Conservation (phyloP, 2,888 invertebrate genomes). For the Apamea monoglypha region DNA sequence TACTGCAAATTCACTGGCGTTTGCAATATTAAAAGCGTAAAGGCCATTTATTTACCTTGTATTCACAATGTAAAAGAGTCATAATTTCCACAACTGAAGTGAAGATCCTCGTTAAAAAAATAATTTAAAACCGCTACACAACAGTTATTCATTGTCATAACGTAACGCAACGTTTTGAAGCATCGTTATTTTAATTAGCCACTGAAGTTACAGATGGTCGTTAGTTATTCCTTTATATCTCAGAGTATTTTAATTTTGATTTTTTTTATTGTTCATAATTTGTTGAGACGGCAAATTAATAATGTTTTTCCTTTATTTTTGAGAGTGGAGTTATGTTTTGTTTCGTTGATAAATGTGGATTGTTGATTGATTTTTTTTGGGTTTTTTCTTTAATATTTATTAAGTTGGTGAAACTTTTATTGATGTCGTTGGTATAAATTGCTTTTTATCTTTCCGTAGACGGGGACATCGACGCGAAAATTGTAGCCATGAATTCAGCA, state of each 20-base stretch:
- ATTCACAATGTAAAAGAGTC: not conserved
- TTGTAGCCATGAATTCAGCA: too few relatives aligned
- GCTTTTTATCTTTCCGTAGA: not conserved
- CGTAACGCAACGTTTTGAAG: conserved; percentile 73
- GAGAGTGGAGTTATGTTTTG: conserved; percentile 6
- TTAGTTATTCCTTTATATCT: conserved; percentile 71
- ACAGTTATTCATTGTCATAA: conserved; percentile 82
- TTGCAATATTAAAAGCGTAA: not conserved
- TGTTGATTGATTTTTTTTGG: not conserved
- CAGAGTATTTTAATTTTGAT: conserved; percentile 64
- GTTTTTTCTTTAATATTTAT: not conserved
- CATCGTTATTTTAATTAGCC: conserved; percentile 77
- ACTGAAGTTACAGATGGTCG: conserved; percentile 71
- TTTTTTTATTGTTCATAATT: conserved; percentile 58
- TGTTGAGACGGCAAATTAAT: conserved; percentile 46
- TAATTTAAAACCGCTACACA: not conserved
- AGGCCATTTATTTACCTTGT: not conserved
- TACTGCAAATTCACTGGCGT: not conserved
- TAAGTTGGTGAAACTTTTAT: conserved; percentile 13
- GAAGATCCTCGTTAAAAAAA: not conserved
- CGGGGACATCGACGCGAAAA: too few relatives aligned
- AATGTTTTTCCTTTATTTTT: conserved; percentile 27
- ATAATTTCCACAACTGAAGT: not conserved
- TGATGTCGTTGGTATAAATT: not conserved
- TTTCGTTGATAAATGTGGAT: conserved; percentile 25